Conservation (phyloP, 2,888 invertebrate species). For the Atrina japonica region DNA sequence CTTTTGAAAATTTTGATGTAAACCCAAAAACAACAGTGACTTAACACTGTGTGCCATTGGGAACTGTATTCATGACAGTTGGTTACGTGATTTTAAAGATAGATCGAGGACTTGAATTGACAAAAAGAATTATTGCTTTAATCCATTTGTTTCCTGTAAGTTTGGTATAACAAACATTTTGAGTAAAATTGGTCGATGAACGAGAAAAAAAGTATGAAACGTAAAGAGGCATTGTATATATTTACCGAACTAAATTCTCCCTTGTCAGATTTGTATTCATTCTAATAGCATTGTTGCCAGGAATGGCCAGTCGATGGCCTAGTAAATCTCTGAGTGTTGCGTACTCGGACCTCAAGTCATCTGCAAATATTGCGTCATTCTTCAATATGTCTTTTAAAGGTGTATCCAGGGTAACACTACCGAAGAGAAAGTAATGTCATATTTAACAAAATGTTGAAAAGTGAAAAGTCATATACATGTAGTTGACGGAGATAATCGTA, state of each 20-base stretch:
- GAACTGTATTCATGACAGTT: too few relatives aligned
- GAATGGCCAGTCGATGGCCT: constrained; percentile 72
- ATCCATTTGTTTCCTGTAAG: too few relatives aligned
- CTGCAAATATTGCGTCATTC: constrained; percentile 65
- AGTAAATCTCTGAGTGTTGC: constrained; percentile 74
- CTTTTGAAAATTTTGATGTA: too few relatives aligned
- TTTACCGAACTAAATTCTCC: constrained; percentile 57
- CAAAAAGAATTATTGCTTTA: too few relatives aligned
- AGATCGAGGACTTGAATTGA: too few relatives aligned
- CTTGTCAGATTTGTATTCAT: constrained; percentile 60
- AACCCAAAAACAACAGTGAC: too few relatives aligned
- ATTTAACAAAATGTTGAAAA: too few relatives aligned
- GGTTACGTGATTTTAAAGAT: too few relatives aligned
- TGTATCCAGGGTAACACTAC: constrained; percentile 64
- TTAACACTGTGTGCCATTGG: too few relatives aligned
- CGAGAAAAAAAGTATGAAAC: not conserved
- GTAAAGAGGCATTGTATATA: constrained; percentile 30
- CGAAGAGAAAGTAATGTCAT: constrained; percentile 8
- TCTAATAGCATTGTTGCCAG: constrained; percentile 65
- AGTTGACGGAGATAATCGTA: too few relatives aligned
- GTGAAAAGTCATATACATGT: too few relatives aligned
- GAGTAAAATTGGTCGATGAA: not conserved
- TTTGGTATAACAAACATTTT: too few relatives aligned
- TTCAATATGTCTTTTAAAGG: constrained; percentile 67
- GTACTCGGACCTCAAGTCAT: constrained; percentile 61